phyloP scores from a whole-genome alignment of 2,888 invertebrate species.

The Thalpophila matura region DNA sequence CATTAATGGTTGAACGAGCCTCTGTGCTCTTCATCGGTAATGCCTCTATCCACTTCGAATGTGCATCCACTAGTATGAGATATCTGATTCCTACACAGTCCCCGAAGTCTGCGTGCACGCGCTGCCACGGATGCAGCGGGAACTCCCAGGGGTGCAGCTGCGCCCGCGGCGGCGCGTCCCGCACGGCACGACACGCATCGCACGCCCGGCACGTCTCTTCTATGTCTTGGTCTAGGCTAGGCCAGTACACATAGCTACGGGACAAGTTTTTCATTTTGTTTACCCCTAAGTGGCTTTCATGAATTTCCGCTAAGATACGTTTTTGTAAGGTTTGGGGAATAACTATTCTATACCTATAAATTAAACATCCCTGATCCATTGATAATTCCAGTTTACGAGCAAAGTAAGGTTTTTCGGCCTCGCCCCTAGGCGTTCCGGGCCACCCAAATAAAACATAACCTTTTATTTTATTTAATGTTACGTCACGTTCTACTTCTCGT shows the following conservation, averaged over 20 bases:
- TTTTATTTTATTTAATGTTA: slow-evolving; percentile 3
- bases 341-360: slow-evolving; percentile 20
- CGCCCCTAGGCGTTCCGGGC: background rate
- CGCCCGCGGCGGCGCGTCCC: slow-evolving; percentile 4
- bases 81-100: slow-evolving; percentile 1
- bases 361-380: background rate
- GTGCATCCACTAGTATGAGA: background rate
- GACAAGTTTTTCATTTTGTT: slow-evolving; percentile 24
- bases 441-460: slow-evolving; percentile 10
- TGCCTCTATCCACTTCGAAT: slow-evolving; percentile 11
- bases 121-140: slow-evolving; percentile 3
- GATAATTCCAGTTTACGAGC: background rate
- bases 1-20: background rate
- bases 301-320: background rate
- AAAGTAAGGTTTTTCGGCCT: slow-evolving; percentile 3
- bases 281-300: slow-evolving; percentile 15
- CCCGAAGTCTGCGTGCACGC: background rate
- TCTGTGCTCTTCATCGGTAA: background rate
- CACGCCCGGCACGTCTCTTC: background rate
- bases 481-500: background rate
- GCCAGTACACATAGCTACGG: slow-evolving; percentile 10
- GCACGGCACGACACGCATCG: background rate
- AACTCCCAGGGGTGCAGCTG: slow-evolving; percentile 15
- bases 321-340: background rate
- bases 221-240: slow-evolving; percentile 13